These are phyloP conservation scores for Macaria liturata DNA, from an alignment of 2,888 invertebrate genomes.

Conservation along the genomic window DNA sequence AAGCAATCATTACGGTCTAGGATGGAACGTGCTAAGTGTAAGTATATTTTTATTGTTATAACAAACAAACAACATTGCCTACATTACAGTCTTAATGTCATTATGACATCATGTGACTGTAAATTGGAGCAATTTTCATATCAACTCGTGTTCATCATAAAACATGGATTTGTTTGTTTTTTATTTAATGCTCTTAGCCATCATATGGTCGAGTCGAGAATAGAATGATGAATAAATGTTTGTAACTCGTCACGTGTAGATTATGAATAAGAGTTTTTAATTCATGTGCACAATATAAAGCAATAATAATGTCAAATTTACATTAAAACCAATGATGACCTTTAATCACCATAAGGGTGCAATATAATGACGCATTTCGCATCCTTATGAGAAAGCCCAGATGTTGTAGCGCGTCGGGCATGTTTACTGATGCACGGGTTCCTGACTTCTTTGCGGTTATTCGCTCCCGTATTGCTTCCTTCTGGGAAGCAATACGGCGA, in stretches of 20 bases:
- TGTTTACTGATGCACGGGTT: too few relatives aligned
- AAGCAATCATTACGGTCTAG: too few relatives aligned
- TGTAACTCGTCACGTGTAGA: slow-evolving; percentile 12
- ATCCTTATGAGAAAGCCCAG: too few relatives aligned
- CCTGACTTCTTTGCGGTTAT: too few relatives aligned
- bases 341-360: too few relatives aligned
- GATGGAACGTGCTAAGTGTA: too few relatives aligned
- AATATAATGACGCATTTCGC: too few relatives aligned
- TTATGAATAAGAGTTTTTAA: slow-evolving; percentile 4
- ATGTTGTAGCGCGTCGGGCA: too few relatives aligned
- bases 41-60: background rate
- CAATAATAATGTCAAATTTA: too few relatives aligned
- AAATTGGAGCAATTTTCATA: slow-evolving; percentile 73
- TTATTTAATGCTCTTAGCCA: slow-evolving; percentile 46
- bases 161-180: slow-evolving; percentile 69
- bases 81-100: slow-evolving; percentile 29
- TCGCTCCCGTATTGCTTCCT: too few relatives aligned
- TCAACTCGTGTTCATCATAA: slow-evolving; percentile 70
- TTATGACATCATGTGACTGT: slow-evolving; percentile 67
- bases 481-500: too few relatives aligned
- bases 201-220: slow-evolving; percentile 38
- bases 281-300: background rate
- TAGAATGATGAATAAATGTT: slow-evolving; percentile 21
- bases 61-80: slow-evolving; percentile 12
- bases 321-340: too few relatives aligned